Base-by-base conservation (phyloP, 2,888 invertebrate species). In the Hololepta plana region DNA sequence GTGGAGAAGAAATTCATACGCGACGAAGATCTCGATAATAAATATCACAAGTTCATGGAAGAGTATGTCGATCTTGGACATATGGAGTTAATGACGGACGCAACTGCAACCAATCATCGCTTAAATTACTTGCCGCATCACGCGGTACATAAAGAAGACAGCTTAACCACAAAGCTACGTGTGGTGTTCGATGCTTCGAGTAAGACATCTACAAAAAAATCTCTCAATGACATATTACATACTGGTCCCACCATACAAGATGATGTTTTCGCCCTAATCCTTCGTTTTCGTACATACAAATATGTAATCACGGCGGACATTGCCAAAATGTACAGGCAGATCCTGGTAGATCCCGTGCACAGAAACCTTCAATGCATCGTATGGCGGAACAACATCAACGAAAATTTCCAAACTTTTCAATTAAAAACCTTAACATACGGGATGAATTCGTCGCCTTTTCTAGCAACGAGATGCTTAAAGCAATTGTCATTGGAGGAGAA, bases 291-390 rank as follows among this genome's bases (percentile, higher is more conserved):
- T 10, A 29, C 30, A 4, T 33, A 41, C 16, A 13, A 25, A 3
- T 33, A 39, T 15, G 40, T 41, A 3, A 20, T 46, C 5, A 32
- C 33, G 5, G 43, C 38, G 1, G 45, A 46, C 22, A 35, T 47
- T 4, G 29, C 27, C 4, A 35, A 43, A 30, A 46, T 46, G 36
- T 47, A 42, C 23, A 35, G 39, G 0, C 42, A 44, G 28, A 35
- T 48, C 4, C 5, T 26, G 4, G 26, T 45, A 2, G 23, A 36
- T 11, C 32, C 35, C 4, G 23, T 33, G 3, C 32, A 46, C 13
- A 27, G 26, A 4, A 26, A 37, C 15, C 35, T 34, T 12, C 35
- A 40, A 12, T 14, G 38, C 12, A 43, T 40, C n/a, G 12, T 43
- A 1, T 43, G 40, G 40, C 22, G 40, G 4, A 21, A 33, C 4